A percentile compares a stretch with the other conserved stretches of the same genome.
phyloP scores from a whole-genome alignment of 2,888 invertebrate species.

The Celastrina argiolus region DNA sequence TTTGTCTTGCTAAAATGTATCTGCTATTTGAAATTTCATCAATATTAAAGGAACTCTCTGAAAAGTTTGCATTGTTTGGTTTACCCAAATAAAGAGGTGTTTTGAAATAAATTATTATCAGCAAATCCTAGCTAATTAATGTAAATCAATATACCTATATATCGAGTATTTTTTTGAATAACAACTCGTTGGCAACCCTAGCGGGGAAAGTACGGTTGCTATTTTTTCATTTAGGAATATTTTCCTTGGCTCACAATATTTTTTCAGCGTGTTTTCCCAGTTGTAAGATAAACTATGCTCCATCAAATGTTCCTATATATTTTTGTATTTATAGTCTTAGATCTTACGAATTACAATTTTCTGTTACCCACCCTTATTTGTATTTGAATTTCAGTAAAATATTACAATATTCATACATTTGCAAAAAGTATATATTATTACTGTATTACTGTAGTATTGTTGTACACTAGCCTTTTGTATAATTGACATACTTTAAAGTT shows the following conservation, averaged over 20 bases:
- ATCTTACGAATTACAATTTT: constrained; percentile 31
- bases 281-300: constrained; percentile 76
- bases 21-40: too few relatives aligned
- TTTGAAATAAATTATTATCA: too few relatives aligned
- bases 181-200: constrained; percentile 48
- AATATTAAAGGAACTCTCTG: too few relatives aligned
- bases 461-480: too few relatives aligned
- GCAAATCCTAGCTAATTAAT: not conserved
- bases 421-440: too few relatives aligned
- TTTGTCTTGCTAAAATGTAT: too few relatives aligned
- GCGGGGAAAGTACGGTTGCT: constrained; percentile 52
- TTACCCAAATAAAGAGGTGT: too few relatives aligned
- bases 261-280: constrained; percentile 74
- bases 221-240: constrained; percentile 78
- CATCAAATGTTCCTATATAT: constrained; percentile 68
- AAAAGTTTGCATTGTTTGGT: too few relatives aligned
- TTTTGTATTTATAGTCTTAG: constrained; percentile 48
- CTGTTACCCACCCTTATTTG: not conserved
- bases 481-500: too few relatives aligned
- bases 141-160: not conserved
- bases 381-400: not conserved
- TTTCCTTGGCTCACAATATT: constrained; percentile 75
- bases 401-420: too few relatives aligned
- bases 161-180: not conserved
- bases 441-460: too few relatives aligned